Percentiles rank a stretch among this genome's conserved stretches.
Evolutionary conservation across 1,140 invertebrate genomes (phyloP).

Genomic region (Armadillidium nasatum): DNA sequence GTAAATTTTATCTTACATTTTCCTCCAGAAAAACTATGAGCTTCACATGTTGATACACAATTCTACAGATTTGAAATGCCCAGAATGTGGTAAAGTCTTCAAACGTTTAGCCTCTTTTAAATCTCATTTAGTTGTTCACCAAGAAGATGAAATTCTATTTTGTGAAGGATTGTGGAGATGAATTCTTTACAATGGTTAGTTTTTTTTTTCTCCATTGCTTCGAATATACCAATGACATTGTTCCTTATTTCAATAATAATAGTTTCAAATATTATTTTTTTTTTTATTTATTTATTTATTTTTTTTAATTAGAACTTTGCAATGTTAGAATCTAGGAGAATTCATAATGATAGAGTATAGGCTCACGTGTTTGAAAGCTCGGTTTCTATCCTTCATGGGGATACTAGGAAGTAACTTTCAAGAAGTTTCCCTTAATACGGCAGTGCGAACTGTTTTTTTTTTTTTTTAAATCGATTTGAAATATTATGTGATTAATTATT

Average conservation of each 20-base stretch:
- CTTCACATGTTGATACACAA: background rate
- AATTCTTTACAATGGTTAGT: conserved; percentile 40
- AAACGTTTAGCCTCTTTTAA: conserved; percentile 42
- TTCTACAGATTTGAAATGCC: conserved; percentile 22
- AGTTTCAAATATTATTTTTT: background rate
- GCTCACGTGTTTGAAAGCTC: too few relatives aligned
- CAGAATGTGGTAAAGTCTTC: conserved; percentile 38
- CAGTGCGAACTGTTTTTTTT: too few relatives aligned
- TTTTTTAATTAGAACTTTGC: background rate
- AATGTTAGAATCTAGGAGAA: background rate
- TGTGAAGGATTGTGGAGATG: conserved; percentile 42
- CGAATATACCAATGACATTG: too few relatives aligned
- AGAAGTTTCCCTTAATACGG: too few relatives aligned
- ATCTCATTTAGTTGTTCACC: conserved; percentile 38
- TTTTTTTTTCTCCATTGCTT: too few relatives aligned
- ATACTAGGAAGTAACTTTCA: too few relatives aligned
- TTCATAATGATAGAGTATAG: too few relatives aligned
- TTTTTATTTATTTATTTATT: background rate
- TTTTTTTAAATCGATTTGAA: too few relatives aligned
- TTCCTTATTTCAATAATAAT: too few relatives aligned
- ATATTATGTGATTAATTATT: too few relatives aligned
- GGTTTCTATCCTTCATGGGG: too few relatives aligned
- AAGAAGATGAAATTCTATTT: conserved; percentile 38
- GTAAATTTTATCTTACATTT: too few relatives aligned
- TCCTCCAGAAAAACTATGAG: conserved; percentile 1